phyloP scores from a whole-genome alignment of 2,888 invertebrate species.

The Synergus japonicus region DNA sequence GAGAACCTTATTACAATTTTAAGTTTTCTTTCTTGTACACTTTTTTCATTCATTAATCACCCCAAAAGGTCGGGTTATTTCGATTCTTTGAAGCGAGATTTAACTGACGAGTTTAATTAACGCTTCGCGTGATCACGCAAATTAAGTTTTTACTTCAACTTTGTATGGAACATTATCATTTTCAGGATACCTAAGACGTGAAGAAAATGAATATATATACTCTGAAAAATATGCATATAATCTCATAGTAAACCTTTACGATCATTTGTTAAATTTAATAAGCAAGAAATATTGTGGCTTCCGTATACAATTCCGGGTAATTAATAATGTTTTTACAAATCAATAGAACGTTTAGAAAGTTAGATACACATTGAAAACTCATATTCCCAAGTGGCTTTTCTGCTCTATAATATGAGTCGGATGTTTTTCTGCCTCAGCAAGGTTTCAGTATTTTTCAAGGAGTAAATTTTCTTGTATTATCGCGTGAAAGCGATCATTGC shows the following conservation, averaged over 20 bases:
- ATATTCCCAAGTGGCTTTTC: not conserved
- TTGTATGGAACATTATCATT: not conserved
- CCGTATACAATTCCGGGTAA: not conserved
- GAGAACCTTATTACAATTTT: not conserved
- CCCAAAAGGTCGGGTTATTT: conserved; percentile 18
- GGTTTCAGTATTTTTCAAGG: not conserved
- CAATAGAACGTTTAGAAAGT: conserved; percentile 7
- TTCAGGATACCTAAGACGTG: not conserved
- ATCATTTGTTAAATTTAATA: not conserved
- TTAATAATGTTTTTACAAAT: not conserved
- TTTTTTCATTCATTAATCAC: conserved; percentile 22
- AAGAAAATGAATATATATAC: not conserved
- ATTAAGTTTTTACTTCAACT: not conserved
- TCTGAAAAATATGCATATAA: not conserved
- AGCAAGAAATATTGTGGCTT: conserved; percentile 7
- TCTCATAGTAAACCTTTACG: not conserved
- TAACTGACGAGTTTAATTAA: not conserved
- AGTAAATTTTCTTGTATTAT: conserved; percentile 17
- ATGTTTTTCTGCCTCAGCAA: conserved; percentile 11
- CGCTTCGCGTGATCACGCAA: not conserved
- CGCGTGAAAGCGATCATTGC: conserved; percentile 27
- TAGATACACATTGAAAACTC: not conserved
- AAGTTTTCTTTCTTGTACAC: not conserved
- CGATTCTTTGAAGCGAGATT: conserved; percentile 17
- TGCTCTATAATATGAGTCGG: not conserved